Evolutionary conservation across 2,888 invertebrate species (phyloP), one percentile per base, ranked within the genome.

Genomic region (Drosophila prostipennis): DNA sequence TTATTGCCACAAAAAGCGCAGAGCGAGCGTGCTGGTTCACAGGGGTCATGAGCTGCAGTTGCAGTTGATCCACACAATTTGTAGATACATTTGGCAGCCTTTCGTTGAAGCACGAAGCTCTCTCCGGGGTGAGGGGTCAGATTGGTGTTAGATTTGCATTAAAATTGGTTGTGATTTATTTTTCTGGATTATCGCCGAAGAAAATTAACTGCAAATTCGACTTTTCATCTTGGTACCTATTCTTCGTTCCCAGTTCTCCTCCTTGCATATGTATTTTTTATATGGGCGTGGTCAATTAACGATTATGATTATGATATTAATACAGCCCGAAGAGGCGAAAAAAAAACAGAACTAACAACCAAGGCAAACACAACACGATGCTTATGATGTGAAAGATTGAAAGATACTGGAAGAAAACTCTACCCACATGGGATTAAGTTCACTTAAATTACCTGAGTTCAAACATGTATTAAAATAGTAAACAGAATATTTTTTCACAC

Each of bases 21-120:
- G 49, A 65, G 49, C 87, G 89, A 91, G 90, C 91, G 91, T 91
- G 91, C 89, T 90, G 91, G 91, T 90, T 91, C 91, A 90, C 74
- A 74, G 79, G 87, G 91, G 91, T 91, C 91, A 91, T 77, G 61
- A 48, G 58, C 58, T 48, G 39, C 59, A 45, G 52, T 43, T 34
- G 59, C 75, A 52, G 70, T 56, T 58, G 73, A 45, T 69, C 52
- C 53, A 69, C 77, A 79, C 85, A 89, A 89, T 89, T 89, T 89
- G 89, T 89, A 79, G 78, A 77, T 79, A 78, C 75, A 77, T 80
- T 84, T 77, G 73, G 73, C 76, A 26, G 37, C 26, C 42, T 75
- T 23, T 6, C 79, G 77, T 7, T 2, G 78, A 74, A 10, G 84
- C 88, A 89, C 89, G 89, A 89, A 86, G 81, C 46, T 60, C 61